Percentiles rank a stretch among this genome's conserved stretches.
Conservation (phyloP, 2,888 invertebrate species). For the Chorisops tibialis region DNA sequence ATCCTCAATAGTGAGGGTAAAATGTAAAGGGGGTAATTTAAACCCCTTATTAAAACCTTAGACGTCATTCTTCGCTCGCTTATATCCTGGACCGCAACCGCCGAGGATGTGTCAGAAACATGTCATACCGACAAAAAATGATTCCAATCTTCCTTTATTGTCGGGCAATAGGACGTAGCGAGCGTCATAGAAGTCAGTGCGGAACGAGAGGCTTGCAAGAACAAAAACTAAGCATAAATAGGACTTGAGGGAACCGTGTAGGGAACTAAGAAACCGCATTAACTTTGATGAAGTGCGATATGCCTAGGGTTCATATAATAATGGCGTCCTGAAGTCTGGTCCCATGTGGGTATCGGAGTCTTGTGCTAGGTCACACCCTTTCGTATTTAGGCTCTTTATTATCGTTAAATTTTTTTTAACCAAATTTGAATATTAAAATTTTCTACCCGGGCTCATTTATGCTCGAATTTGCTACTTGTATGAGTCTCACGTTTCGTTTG, state of each 20-base stretch:
- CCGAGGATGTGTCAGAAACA: constrained; percentile 18
- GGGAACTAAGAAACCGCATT: constrained; percentile 28
- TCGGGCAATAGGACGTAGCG: not conserved
- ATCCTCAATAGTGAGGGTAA: constrained; percentile 5
- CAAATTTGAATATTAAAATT: constrained; percentile 31
- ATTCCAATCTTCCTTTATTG: constrained; percentile 8
- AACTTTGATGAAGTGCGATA: constrained; percentile 31
- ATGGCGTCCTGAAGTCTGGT: not conserved
- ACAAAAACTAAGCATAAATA: constrained; percentile 11
- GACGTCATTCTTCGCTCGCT: constrained; percentile 14
- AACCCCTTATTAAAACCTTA: constrained; percentile 31
- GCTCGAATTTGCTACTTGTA: not conserved
- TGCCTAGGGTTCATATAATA: constrained; percentile 4
- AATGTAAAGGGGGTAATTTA: constrained; percentile 31
- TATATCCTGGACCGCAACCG: constrained; percentile 25
- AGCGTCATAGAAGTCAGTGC: constrained; percentile 6
- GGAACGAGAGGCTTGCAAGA: constrained; percentile 3
- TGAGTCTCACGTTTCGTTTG: constrained; percentile 16
- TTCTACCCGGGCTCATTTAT: not conserved
- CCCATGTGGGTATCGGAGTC: constrained; percentile 13
- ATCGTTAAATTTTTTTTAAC: constrained; percentile 28
- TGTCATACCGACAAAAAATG: constrained; percentile 20
- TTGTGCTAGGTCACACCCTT: constrained; percentile 25
- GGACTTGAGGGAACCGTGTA: constrained; percentile 1
- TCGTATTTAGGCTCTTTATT: constrained; percentile 20